These are phyloP conservation scores for Desmodus rotundus DNA, from an alignment of 2,113 vertebrate genomes.

Conservation along the genomic window DNA sequence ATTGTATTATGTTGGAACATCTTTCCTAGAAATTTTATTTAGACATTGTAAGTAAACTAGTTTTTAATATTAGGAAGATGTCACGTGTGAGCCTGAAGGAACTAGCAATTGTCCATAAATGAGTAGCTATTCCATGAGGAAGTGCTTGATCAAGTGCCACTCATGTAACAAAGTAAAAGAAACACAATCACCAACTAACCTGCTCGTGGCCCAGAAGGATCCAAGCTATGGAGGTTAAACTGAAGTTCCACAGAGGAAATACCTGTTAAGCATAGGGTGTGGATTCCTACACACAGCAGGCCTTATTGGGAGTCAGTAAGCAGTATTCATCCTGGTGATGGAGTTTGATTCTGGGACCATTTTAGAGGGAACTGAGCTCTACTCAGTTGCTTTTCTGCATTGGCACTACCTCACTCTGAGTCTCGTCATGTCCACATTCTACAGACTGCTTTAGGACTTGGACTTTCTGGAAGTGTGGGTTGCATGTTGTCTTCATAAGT, in stretches of 20 bases:
- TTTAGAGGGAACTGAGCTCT: not conserved
- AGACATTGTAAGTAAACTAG: not conserved
- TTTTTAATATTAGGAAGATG: slow-evolving; percentile 37
- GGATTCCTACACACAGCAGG: not conserved
- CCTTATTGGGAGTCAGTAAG: not conserved
- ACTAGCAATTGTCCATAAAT: slow-evolving; percentile 28
- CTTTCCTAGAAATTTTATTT: slow-evolving; percentile 50
- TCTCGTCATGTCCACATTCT: not conserved
- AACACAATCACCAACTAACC: not conserved
- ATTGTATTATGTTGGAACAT: not conserved
- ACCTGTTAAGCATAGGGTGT: not conserved
- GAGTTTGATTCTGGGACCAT: not conserved
- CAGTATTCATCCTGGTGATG: slow-evolving; percentile 10
- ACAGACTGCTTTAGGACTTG: not conserved
- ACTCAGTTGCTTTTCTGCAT: slow-evolving; percentile 15
- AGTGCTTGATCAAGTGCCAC: not conserved
- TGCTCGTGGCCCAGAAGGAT: not conserved
- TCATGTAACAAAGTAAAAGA: slow-evolving; percentile 22
- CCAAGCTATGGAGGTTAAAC: not conserved
- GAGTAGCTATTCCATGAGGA: not conserved
- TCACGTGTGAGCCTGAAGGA: not conserved
- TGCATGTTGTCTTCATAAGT: slow-evolving; percentile 12
- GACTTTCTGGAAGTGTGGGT: not conserved
- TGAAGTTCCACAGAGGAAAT: slow-evolving; percentile 10
- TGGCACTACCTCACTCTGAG: not conserved